A percentile compares a stretch with the other conserved stretches of the same genome.
Conservation (phyloP, 2,797 vertebrate genomes). For the Poliocrania exsul region DNA sequence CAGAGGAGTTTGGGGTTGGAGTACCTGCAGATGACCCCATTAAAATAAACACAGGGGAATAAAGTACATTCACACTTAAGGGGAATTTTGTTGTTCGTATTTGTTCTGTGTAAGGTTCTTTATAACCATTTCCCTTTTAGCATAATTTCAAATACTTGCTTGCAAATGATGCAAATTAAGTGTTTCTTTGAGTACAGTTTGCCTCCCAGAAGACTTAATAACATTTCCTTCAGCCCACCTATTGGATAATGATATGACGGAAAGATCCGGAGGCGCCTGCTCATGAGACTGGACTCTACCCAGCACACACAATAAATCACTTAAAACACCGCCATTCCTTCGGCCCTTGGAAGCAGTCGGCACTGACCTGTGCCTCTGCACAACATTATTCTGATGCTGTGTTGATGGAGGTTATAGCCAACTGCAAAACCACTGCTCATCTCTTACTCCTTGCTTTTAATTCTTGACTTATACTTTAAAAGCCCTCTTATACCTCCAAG, state of each 20-base stretch:
- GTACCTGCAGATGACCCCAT: neutral
- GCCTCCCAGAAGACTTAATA: conserved; percentile 30
- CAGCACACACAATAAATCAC: conserved; percentile 52
- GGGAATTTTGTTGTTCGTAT: neutral
- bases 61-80: neutral
- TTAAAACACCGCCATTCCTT: conserved; percentile 15
- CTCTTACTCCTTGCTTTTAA: conserved; percentile 19
- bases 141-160: neutral
- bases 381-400: neutral
- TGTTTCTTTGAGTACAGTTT: conserved; percentile 27
- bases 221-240: conserved; percentile 34
- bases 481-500: neutral
- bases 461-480: neutral
- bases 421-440: neutral
- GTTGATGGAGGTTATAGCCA: neutral
- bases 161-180: conserved; percentile 54
- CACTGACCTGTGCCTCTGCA: conserved; percentile 41
- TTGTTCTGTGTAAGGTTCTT: neutral
- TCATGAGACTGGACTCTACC: neutral
- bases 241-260: conserved; percentile 46
- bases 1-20: neutral
- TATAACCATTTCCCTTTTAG: neutral
- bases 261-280: conserved; percentile 26
- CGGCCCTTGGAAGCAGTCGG: conserved; percentile 36
- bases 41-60: neutral